Conservation (phyloP, 2,113 vertebrate species). For the Hiodon alosoides region DNA sequence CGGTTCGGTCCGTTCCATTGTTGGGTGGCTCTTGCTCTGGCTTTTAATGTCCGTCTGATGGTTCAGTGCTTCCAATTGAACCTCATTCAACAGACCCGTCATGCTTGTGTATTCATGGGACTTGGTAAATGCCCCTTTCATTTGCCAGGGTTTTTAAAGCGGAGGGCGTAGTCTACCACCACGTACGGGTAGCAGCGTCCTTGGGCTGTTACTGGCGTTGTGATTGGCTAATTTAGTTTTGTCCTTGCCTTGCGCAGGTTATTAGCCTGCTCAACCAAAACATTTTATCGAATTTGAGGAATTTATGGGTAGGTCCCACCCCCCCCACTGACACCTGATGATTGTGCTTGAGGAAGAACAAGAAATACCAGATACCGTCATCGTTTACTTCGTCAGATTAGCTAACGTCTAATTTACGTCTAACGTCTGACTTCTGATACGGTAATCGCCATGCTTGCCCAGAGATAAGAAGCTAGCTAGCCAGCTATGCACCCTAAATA, state of each 20-base stretch:
- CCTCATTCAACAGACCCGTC: background rate
- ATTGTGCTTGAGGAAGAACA: background rate
- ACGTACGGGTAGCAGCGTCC: background rate
- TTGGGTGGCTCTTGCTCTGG: too few species aligned
- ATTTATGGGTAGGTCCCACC: too few species aligned
- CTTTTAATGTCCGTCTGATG: background rate
- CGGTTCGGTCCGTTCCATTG: too few species aligned
- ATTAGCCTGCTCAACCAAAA: background rate
- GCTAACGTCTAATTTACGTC: too few species aligned
- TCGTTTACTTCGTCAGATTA: background rate
- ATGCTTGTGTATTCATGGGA: constrained; percentile 5
- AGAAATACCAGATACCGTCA: constrained; percentile 4
- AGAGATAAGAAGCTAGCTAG: too few species aligned
- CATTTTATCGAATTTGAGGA: background rate
- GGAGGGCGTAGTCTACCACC: background rate
- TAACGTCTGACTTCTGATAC: too few species aligned
- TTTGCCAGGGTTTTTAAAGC: background rate
- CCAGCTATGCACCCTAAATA: too few species aligned
- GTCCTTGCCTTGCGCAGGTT: background rate
- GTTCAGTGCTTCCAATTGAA: background rate
- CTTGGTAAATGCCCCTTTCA: background rate
- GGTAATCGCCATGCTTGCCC: too few species aligned
- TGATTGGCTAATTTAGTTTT: background rate
- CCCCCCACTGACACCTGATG: too few species aligned
- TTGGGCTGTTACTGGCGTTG: background rate